Evolutionary conservation across 2,113 vertebrate genomes (phyloP), one percentile per base, ranked within the genome.

Genomic region (Micronisus gabar): DNA sequence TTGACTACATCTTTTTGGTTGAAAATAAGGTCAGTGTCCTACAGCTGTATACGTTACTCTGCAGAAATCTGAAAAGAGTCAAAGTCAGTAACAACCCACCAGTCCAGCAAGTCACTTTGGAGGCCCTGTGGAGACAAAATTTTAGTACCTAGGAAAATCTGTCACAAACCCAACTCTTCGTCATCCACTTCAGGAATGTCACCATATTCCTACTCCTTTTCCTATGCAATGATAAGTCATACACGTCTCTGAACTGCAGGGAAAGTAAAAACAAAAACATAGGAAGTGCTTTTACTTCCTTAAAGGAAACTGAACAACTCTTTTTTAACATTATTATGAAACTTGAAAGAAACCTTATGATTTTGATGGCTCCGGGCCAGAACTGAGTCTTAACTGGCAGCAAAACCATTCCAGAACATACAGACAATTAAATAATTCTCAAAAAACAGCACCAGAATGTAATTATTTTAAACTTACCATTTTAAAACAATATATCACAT

Each of bases 271-370:
- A 85, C 47, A 86, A 80, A 81, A 76, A 40, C 21, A 86, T 65
- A 95, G 94, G 93, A 97, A 97, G 81, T 76, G 62, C 45, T 95
- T 89, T 36, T 36, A 86, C 78, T 96, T 97, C 91, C 94, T 91
- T 76, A 87, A 81, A 96, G 89, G 89, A 97, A 96, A 61, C 58
- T 5, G 45, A 95, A 45, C 13, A 79, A 94, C 78, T 81, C 78
- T 41, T 78, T 83, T 87, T 61, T 30, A 85, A 91, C 65, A 73
- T 26, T 66, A 96, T 82, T 93, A 87, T 7, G 21, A 72, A 91
- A 89, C 86, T 82, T 93, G 81, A 92, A 95, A 80, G 81, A 86
- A 96, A 80, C 73, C 86, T 76, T 85, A 73, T 21, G 81, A 94
- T 86, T 90, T 36, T 75, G 36, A 86, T 95, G 94, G 91, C 94